Percentiles rank a stretch among this genome's conserved stretches.
Evolutionary conservation across 1,140 invertebrate genomes (phyloP).

Genomic region (Zaprionus capensis): DNA sequence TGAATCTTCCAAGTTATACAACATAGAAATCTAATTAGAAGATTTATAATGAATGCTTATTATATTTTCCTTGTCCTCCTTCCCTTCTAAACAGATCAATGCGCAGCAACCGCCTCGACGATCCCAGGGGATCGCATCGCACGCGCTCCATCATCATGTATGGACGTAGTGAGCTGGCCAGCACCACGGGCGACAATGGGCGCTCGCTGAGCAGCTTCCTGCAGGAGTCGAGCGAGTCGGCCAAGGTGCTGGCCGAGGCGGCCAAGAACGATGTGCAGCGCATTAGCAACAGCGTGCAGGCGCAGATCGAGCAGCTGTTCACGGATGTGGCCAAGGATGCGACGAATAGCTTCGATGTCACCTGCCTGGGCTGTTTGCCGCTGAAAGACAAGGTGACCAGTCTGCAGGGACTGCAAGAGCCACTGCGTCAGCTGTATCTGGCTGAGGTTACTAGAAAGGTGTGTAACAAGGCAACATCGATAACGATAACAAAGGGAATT

Average conservation of each 20-base stretch:
- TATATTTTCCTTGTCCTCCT: not conserved
- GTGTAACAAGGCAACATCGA: not conserved
- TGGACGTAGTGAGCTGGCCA: slow-evolving; percentile 82
- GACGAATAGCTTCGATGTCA: slow-evolving; percentile 88
- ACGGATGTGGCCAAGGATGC: slow-evolving; percentile 90
- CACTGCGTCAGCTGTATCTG: slow-evolving; percentile 91
- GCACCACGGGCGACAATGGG: slow-evolving; percentile 67
- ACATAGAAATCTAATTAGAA: no score
- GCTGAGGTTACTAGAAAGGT: slow-evolving; percentile 72
- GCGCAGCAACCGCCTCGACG: slow-evolving; percentile 78
- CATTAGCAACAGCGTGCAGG: slow-evolving; percentile 91
- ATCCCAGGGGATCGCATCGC: slow-evolving; percentile 81
- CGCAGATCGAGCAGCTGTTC: slow-evolving; percentile 93
- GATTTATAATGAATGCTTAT: not conserved
- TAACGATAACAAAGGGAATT: not conserved
- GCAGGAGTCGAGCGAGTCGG: slow-evolving; percentile 66
- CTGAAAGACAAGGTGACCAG: slow-evolving; percentile 92
- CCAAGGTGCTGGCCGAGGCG: slow-evolving; percentile 73
- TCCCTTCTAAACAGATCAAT: slow-evolving; percentile 60
- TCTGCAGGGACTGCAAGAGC: slow-evolving; percentile 91
- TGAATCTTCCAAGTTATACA: not conserved
- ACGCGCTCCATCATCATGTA: slow-evolving; percentile 84
- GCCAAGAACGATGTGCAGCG: slow-evolving; percentile 78
- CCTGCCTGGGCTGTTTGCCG: slow-evolving; percentile 92
- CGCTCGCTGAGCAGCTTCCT: slow-evolving; percentile 76